Evolutionary conservation across 2,113 vertebrate species (phyloP), one percentile per base, ranked within the genome.

Genomic region (Caranx melampygus): DNA sequence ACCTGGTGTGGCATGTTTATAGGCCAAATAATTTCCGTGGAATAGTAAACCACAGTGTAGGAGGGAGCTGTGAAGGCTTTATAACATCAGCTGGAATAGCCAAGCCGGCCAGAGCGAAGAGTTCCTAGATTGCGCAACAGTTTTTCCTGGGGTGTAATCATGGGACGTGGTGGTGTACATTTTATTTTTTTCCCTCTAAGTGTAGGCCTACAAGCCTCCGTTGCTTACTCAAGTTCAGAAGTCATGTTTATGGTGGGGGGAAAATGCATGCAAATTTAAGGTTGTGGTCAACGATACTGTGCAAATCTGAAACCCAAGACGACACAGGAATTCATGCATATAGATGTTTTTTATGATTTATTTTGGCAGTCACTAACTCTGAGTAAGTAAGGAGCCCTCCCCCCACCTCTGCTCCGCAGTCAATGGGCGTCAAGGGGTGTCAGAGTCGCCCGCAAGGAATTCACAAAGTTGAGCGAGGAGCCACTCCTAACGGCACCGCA

Each of bases 341-440:
- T 70, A 85, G 84, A 88, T 90, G 84, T 68, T 83, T 81, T 52
- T 65, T 75, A 63, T 74, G 59, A 78, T 88, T 82, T 75, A 73
- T 83, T 85, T 75, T 87, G 82, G 64, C 87, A 89, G 69, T 76
- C 65, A 11, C 85, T 91, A 90, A 90, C 66, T 86, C 76, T 91
- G 79, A 88, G 66, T 84, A 86, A 89, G 89, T 87, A 70, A 72
- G 58, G 20, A 69, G 58, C 67, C 71, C 66, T 10, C 40, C 40
- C 40, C 40, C 40, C 1, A 7, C 40, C 40, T 10, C 40, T 2
- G 7, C 40, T 9, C 40, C 40, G 6, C 57, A 80, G 84, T 84
- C 85, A 70, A 71, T 69, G 76, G 65, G 78, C 62, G 75, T 77
- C 55, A 3, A 26, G 26, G 26, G 26, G 16, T 72, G 83, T 81